Evolutionary conservation across 1,140 invertebrate species (phyloP).

Genomic region (Manduca sexta): DNA sequence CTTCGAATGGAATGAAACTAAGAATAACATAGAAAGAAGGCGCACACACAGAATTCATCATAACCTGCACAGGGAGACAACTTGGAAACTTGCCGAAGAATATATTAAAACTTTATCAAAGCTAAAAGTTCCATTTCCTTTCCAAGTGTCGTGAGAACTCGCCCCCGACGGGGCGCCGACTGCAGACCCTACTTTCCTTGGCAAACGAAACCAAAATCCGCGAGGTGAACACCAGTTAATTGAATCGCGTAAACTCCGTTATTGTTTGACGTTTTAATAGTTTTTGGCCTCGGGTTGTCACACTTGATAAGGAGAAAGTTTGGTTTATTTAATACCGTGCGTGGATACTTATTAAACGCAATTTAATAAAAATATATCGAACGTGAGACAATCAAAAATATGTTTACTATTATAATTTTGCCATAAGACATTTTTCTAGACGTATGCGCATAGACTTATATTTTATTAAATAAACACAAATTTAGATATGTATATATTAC

Average conservation of each 20-base stretch:
- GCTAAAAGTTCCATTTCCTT: constrained; percentile 60
- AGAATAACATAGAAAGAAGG: constrained; percentile 26
- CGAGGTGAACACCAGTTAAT: constrained; percentile 2
- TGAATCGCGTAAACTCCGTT: background rate
- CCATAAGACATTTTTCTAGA: too few relatives aligned
- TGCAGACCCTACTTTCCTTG: constrained; percentile 1
- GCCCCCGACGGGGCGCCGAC: constrained; percentile 1
- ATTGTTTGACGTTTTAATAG: background rate
- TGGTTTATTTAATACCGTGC: too few relatives aligned
- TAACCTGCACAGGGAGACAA: constrained; percentile 51
- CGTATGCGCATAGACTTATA: too few relatives aligned
- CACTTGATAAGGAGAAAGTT: too few relatives aligned
- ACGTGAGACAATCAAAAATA: too few relatives aligned
- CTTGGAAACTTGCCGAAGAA: constrained; percentile 58
- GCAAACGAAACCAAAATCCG: constrained; percentile 2
- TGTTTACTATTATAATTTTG: too few relatives aligned
- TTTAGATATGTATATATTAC: too few relatives aligned
- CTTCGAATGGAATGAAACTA: constrained; percentile 28
- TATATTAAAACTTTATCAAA: constrained; percentile 71
- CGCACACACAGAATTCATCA: constrained; percentile 46
- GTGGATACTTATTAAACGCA: too few relatives aligned
- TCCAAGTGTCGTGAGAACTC: constrained; percentile 32
- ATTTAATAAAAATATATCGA: too few relatives aligned
- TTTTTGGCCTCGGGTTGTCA: too few relatives aligned
- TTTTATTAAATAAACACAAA: too few relatives aligned